Percentiles rank a stretch among this genome's conserved stretches.
Evolutionary conservation across 1,140 invertebrate species (phyloP).

Genomic region (Oscheius sp.): DNA sequence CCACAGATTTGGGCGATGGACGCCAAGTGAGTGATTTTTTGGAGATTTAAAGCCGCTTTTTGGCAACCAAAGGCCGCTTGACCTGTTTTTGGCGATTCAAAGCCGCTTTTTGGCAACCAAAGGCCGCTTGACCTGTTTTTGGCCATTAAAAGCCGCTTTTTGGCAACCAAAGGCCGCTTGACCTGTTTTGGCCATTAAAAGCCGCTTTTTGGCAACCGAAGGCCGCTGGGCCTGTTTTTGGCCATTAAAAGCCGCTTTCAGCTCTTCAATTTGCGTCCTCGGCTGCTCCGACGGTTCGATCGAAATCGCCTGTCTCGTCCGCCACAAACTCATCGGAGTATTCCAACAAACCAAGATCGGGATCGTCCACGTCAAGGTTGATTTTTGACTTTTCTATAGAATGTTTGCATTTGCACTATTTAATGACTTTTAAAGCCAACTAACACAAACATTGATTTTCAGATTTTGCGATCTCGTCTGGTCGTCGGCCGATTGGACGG

Average conservation of each 20-base stretch:
- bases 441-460: neutral
- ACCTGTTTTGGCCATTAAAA: neutral
- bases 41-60: neutral
- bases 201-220: no score
- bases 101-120: no score
- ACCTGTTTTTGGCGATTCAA: neutral
- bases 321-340: conserved; percentile 35
- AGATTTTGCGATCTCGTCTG: neutral
- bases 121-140: neutral
- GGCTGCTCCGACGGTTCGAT: conserved; percentile 39
- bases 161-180: neutral
- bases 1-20: conserved; percentile 33
- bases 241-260: conserved; percentile 1
- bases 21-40: neutral
- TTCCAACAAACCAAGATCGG: conserved; percentile 23
- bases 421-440: no score
- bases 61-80: neutral
- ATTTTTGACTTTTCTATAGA: conserved; percentile 19
- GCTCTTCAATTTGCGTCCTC: neutral
- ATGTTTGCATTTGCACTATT: no score
- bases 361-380: conserved; percentile 32
- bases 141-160: no score
- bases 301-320: conserved; percentile 28
- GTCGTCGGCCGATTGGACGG: conserved; percentile 32
- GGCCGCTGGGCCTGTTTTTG: neutral